phyloP scores from a whole-genome alignment of 2,888 invertebrate species.

The Strigamia maritima region DNA sequence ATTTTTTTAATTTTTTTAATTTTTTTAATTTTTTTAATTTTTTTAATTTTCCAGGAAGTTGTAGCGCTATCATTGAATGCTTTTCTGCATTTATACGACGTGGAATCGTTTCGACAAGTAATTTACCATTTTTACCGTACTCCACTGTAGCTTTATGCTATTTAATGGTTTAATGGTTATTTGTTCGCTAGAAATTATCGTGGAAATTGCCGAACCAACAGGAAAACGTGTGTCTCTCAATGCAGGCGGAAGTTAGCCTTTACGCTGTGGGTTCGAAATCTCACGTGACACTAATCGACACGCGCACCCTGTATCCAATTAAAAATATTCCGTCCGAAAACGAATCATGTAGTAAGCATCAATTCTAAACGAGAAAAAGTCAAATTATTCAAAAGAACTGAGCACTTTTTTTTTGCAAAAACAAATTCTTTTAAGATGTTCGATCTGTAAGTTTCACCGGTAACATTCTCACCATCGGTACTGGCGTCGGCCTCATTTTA shows the following conservation, averaged over 20 bases:
- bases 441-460: conserved; percentile 87
- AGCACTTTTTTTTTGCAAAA: conserved; percentile 15
- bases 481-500: conserved; percentile 84
- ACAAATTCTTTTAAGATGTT: conserved; percentile 56
- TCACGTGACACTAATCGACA: conserved; percentile 83
- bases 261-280: conserved; percentile 94
- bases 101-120: conserved; percentile 77
- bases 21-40: not conserved
- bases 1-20: no score
- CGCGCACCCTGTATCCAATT: conserved; percentile 72
- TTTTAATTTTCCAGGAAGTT: conserved; percentile 61
- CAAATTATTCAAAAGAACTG: not conserved
- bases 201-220: conserved; percentile 81
- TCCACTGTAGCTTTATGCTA: no score
- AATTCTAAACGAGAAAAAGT: not conserved
- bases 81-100: conserved; percentile 90
- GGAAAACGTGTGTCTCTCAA: conserved; percentile 90
- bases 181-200: conserved; percentile 64
- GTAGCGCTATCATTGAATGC: conserved; percentile 89
- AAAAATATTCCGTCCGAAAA: conserved; percentile 80
- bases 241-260: conserved; percentile 71
- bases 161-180: not conserved
- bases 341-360: conserved; percentile 72
- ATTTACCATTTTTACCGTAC: conserved; percentile 41
- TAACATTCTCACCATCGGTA: conserved; percentile 86